Evolutionary conservation across 2,888 invertebrate species (phyloP).

Genomic region (Congeria kusceri): DNA sequence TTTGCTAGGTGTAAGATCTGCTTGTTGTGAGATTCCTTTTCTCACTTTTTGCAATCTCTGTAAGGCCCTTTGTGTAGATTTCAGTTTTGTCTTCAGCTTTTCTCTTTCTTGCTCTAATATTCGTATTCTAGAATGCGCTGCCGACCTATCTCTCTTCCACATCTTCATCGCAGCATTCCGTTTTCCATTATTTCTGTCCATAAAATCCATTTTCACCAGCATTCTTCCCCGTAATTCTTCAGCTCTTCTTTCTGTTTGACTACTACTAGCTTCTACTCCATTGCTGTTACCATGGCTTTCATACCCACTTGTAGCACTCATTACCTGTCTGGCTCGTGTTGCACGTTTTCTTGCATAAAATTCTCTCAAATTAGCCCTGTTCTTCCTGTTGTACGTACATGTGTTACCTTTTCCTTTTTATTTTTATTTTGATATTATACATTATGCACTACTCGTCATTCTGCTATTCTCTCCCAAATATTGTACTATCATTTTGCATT

Average conservation of each 20-base stretch:
- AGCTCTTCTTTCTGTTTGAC: neutral
- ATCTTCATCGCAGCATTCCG: slow-evolving; percentile 25
- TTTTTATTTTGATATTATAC: too few species aligned
- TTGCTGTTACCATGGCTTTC: slow-evolving; percentile 6
- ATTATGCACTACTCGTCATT: too few species aligned
- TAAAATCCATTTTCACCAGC: slow-evolving; percentile 26
- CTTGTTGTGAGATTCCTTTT: too few species aligned
- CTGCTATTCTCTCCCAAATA: too few species aligned
- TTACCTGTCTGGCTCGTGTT: neutral
- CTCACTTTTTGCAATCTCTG: too few species aligned
- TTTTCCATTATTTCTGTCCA: slow-evolving; percentile 5
- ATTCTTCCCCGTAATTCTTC: slow-evolving; percentile 6
- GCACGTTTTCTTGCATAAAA: slow-evolving; percentile 30
- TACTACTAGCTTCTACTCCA: neutral
- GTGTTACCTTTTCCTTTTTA: too few species aligned
- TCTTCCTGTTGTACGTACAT: slow-evolving; percentile 32
- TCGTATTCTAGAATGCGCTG: slow-evolving; percentile 19
- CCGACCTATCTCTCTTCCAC: slow-evolving; percentile 27
- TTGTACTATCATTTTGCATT: too few species aligned
- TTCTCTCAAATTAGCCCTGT: slow-evolving; percentile 14
- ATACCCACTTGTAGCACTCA: slow-evolving; percentile 18
- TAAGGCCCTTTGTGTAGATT: slow-evolving; percentile 27
- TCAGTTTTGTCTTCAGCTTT: slow-evolving; percentile 16
- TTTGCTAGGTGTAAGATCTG: slow-evolving; percentile 16
- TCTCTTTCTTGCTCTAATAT: slow-evolving; percentile 38